phyloP scores from a whole-genome alignment of 2,888 invertebrate genomes.

The Pristionchus exspectatus region DNA sequence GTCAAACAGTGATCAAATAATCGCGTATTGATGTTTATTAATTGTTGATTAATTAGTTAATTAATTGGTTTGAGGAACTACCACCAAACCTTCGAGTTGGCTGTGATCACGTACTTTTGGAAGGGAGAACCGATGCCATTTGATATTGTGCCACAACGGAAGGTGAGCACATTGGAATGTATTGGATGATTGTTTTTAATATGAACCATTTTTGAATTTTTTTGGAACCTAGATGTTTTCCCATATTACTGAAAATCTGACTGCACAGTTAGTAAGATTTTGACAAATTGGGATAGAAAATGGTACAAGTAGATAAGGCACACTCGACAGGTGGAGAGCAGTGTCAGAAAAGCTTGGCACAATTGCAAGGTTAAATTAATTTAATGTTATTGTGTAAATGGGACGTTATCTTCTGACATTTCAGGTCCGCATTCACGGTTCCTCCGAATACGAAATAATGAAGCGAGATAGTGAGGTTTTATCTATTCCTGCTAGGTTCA shows the following conservation, averaged over 20 bases:
- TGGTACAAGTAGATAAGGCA: conserved; percentile 25
- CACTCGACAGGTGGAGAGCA: not conserved
- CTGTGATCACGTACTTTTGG: conserved; percentile 69
- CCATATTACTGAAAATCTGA: conserved; percentile 35
- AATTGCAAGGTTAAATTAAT: not conserved
- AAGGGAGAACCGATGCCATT: conserved; percentile 64
- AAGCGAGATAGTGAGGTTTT: conserved; percentile 14
- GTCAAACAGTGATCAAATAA: not conserved
- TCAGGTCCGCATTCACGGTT: not conserved
- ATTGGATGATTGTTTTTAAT: not conserved
- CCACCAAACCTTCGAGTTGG: conserved; percentile 55
- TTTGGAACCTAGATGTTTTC: not conserved
- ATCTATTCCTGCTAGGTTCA: too few relatives aligned
- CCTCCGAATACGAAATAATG: not conserved
- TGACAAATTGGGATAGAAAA: conserved; percentile 15
- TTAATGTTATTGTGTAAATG: not conserved
- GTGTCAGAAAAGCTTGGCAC: conserved; percentile 31
- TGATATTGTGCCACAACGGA: conserved; percentile 56
- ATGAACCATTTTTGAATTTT: not conserved
- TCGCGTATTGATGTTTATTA: not conserved
- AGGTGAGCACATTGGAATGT: conserved; percentile 25
- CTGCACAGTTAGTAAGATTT: not conserved
- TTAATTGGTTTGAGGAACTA: not conserved
- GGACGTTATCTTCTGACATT: not conserved
- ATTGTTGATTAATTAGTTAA: not conserved